Conservation (phyloP, 2,888 invertebrate genomes). For the Parnassius mnemosyne region DNA sequence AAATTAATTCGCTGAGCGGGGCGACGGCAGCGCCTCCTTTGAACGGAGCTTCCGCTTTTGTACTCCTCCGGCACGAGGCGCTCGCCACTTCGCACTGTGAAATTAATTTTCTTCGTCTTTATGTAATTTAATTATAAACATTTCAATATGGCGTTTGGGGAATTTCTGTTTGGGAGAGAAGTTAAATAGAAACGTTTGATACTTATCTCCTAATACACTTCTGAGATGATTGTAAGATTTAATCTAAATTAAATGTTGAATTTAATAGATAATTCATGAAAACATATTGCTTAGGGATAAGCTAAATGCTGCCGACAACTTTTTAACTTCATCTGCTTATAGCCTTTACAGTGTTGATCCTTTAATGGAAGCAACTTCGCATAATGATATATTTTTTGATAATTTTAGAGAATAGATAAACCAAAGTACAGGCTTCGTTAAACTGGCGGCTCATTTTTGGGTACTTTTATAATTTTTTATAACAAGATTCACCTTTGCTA, state of each 20-base stretch:
- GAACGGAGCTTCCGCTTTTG: constrained; percentile 68
- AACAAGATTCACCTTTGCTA: no score
- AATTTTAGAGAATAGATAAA: no score
- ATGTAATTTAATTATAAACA: constrained; percentile 82
- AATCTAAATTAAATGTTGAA: constrained; percentile 61
- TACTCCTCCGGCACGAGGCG: constrained; percentile 47
- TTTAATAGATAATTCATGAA: constrained; percentile 37
- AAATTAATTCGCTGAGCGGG: constrained; percentile 68
- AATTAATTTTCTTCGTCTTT: constrained; percentile 82
- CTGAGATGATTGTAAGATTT: constrained; percentile 74
- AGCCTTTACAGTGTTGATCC: no score
- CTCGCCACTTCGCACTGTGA: constrained; percentile 77
- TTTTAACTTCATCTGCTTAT: no score
- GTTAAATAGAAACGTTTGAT: constrained; percentile 81
- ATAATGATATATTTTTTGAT: no score
- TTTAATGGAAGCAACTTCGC: no score
- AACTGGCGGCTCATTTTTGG: no score
- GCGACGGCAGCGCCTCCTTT: constrained; percentile 67
- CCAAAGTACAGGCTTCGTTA: no score
- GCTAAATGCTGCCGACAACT: no score
- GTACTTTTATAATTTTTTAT: no score
- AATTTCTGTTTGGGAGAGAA: constrained; percentile 75
- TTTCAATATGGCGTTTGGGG: constrained; percentile 80
- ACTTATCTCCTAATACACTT: constrained; percentile 79
- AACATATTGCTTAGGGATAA: not conserved